Base-by-base conservation (phyloP, 2,888 invertebrate genomes). In the Lutraria lutraria region DNA sequence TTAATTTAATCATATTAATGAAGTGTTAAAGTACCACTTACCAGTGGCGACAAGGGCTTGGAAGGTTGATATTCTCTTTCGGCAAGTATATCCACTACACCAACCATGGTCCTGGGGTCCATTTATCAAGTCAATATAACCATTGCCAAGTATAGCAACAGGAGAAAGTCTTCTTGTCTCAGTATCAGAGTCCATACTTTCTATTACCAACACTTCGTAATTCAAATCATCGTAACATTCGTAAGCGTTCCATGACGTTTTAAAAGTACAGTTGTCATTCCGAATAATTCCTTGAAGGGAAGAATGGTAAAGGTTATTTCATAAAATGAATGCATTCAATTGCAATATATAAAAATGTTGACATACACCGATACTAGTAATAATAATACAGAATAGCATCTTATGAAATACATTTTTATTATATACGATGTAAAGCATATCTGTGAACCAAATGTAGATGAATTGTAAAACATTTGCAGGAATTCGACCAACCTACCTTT, bases 21-120 rank as follows among this genome's bases (percentile, higher is more conserved):
- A 43, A 43, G 43, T 43, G 43, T 43, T 43, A 43, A 43, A 29
- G 31, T 25, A 80, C 19, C 21, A 53, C 43, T 15, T 86, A 96
- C 95, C 94, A 85, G 94, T 91, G 12, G 95, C 95, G 3, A 96
- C 94, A n/a, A 96, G 60, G 12, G 95, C 93, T 83, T 89, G 90
- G 93, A 96, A 96, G 12, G 95, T 95, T 12, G 96, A 96, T 13
- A 96, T 81, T 34, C 96, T 89, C 87, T 95, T 94, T 68, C 94
- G 94, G 86, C 96, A 96, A 0, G 95, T 95, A 90, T 96, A 96
- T 0, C 96, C 96, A 19, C 92, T 92, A 88, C 96, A 96, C 95
- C 96, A 96, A 79, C 96, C 96, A 85, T 96, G 96, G 88, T 96
- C 96, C 94, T 96, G 96, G 0, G 96, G 96, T 16, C 96, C 96